phyloP scores from a whole-genome alignment of 1,140 invertebrate species.

The Hyles vespertilio region DNA sequence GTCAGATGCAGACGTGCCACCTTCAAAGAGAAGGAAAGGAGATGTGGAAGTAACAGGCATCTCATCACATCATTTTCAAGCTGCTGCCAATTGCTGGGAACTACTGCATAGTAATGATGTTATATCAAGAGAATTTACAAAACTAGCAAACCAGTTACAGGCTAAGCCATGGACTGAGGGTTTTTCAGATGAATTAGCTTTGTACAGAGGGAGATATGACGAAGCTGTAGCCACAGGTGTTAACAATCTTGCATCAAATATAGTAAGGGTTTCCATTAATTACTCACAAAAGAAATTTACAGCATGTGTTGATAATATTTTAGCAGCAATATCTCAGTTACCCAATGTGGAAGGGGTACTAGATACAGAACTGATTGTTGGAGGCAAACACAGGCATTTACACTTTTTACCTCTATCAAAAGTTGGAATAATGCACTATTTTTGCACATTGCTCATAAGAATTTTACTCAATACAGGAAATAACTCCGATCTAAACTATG shows the following conservation, averaged over 20 bases:
- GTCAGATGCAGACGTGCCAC: slow-evolving; percentile 58
- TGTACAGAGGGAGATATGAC: slow-evolving; percentile 84
- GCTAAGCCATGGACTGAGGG: slow-evolving; percentile 81
- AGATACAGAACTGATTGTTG: slow-evolving; percentile 80
- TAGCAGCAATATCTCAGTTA: slow-evolving; percentile 78
- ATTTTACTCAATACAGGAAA: slow-evolving; percentile 79
- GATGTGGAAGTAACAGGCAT: slow-evolving; percentile 76
- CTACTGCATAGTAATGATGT: slow-evolving; percentile 84
- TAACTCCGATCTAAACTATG: slow-evolving; percentile 84
- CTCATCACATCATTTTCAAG: slow-evolving; percentile 81
- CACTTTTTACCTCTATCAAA: slow-evolving; percentile 87
- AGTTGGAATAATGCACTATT: slow-evolving; percentile 87
- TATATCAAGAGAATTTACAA: slow-evolving; percentile 83
- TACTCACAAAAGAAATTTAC: slow-evolving; percentile 81
- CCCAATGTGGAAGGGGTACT: slow-evolving; percentile 77
- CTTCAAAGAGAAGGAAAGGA: slow-evolving; percentile 73
- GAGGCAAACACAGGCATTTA: slow-evolving; percentile 81
- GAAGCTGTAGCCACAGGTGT: slow-evolving; percentile 78
- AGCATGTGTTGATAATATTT: slow-evolving; percentile 81
- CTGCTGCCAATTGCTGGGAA: slow-evolving; percentile 91
- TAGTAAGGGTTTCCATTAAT: slow-evolving; percentile 77
- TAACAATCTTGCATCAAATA: slow-evolving; percentile 66
- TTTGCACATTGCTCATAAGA: slow-evolving; percentile 82
- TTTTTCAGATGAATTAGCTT: slow-evolving; percentile 84
- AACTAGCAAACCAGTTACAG: slow-evolving; percentile 82